Conservation (phyloP, 2,888 invertebrate species). For the Mythimna loreyi region DNA sequence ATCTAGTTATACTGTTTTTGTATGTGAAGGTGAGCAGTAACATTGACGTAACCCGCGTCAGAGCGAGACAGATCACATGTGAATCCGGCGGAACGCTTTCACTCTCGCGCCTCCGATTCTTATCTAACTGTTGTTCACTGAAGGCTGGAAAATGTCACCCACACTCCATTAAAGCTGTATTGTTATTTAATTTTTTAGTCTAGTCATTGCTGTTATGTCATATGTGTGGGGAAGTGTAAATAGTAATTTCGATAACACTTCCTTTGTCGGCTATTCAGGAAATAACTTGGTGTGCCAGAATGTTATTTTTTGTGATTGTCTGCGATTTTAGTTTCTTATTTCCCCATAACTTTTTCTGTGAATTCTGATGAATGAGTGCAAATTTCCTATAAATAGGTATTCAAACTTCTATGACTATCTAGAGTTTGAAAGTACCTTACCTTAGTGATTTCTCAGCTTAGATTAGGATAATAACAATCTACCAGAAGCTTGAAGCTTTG, state of each 20-base stretch:
- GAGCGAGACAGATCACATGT: conserved; percentile 79
- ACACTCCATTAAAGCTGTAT: conserved; percentile 48
- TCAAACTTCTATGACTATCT: not conserved
- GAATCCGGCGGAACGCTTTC: conserved; percentile 86
- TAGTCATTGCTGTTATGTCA: conserved; percentile 26
- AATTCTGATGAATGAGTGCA: not conserved
- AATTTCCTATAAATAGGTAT: not conserved
- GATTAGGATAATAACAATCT: conserved; percentile 3
- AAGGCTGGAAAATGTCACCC: conserved; percentile 63
- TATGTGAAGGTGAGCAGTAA: conserved; percentile 64
- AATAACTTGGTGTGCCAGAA: not conserved
- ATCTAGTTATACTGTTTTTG: conserved; percentile 38
- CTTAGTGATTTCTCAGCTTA: too few species aligned
- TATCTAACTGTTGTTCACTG: conserved; percentile 77
- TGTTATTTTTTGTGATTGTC: not conserved
- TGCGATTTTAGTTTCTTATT: not conserved
- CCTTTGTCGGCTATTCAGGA: conserved; percentile 5
- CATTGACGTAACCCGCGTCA: conserved; percentile 70
- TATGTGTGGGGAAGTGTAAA: not conserved
- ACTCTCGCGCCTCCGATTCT: conserved; percentile 83
- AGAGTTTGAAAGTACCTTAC: not conserved
- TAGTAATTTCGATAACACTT: conserved; percentile 15
- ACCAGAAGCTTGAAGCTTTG: not conserved
- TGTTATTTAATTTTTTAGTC: conserved; percentile 41
- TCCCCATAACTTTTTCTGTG: not conserved